Evolutionary conservation across 2,888 invertebrate genomes (phyloP).

Genomic region (Hymenopus coronatus): DNA sequence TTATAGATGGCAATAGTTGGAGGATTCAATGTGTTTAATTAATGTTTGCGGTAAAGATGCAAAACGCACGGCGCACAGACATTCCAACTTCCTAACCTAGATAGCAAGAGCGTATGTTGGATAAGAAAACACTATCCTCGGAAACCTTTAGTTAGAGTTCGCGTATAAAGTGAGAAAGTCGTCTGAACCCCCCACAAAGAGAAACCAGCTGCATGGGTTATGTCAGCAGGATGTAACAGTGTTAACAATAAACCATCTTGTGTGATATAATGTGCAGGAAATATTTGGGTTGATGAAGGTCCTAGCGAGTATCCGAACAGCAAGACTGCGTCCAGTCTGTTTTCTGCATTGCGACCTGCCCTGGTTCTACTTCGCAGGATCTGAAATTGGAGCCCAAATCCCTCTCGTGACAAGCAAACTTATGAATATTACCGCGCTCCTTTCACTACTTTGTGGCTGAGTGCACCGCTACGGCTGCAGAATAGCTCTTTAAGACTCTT

Average conservation of each 20-base stretch:
- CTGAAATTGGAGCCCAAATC: neutral
- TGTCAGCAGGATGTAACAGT: neutral
- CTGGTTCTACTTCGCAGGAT: neutral
- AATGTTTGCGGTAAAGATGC: no score
- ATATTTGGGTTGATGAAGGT: neutral
- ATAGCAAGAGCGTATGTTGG: no score
- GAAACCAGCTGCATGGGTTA: neutral
- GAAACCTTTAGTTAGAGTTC: no score
- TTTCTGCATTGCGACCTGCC: neutral
- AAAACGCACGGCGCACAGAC: no score
- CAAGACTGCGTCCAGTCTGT: neutral
- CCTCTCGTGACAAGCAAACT: neutral
- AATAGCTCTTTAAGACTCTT: neutral
- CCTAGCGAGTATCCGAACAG: neutral
- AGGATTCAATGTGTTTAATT: no score
- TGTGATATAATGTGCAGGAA: neutral
- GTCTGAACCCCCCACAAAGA: no score
- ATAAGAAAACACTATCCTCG: no score
- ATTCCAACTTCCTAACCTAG: no score
- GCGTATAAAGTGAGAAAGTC: no score
- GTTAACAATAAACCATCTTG: neutral
- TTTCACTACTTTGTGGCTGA: neutral
- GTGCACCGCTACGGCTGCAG: neutral
- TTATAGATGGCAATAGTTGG: no score
- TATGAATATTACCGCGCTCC: neutral